A percentile compares a stretch with the other conserved stretches of the same genome.
Evolutionary conservation across 2,797 vertebrate species (phyloP).

Genomic region (Halcyon leucocephala): DNA sequence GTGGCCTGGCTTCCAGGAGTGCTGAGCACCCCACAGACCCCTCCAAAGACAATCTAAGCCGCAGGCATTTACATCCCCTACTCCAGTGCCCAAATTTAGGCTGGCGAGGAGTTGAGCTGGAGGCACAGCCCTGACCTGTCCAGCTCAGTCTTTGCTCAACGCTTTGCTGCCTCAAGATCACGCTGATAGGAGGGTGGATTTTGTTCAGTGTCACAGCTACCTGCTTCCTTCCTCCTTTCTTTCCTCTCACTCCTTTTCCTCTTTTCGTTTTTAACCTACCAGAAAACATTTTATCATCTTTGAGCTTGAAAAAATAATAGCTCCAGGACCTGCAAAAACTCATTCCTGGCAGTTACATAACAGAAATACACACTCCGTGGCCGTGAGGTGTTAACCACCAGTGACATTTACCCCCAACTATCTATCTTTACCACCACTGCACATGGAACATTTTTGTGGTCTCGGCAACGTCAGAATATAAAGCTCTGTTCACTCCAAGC

Average conservation of each 20-base stretch:
- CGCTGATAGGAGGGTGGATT: background rate
- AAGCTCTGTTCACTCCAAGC: background rate
- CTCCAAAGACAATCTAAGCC: background rate
- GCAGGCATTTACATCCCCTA: background rate
- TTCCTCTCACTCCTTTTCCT: background rate
- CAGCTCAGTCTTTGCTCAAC: background rate
- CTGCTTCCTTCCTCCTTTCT: background rate
- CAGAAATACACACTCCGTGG: background rate
- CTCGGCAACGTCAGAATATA: conserved; percentile 38
- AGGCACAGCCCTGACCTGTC: background rate
- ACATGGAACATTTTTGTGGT: conserved; percentile 63
- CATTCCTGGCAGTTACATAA: conserved; percentile 64
- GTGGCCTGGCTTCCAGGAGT: background rate
- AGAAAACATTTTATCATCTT: background rate
- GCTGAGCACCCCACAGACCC: background rate
- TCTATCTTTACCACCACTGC: conserved; percentile 29
- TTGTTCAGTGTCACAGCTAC: background rate
- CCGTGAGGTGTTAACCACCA: conserved; percentile 53
- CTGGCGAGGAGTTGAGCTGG: background rate
- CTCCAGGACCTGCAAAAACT: background rate
- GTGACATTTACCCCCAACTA: conserved; percentile 46
- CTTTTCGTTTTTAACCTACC: background rate
- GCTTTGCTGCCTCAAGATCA: background rate
- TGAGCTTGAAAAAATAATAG: background rate
- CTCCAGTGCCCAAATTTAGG: background rate